Evolutionary conservation across 2,797 vertebrate genomes (phyloP), one percentile per base, ranked within the genome.

Genomic region (Anabas testudineus): DNA sequence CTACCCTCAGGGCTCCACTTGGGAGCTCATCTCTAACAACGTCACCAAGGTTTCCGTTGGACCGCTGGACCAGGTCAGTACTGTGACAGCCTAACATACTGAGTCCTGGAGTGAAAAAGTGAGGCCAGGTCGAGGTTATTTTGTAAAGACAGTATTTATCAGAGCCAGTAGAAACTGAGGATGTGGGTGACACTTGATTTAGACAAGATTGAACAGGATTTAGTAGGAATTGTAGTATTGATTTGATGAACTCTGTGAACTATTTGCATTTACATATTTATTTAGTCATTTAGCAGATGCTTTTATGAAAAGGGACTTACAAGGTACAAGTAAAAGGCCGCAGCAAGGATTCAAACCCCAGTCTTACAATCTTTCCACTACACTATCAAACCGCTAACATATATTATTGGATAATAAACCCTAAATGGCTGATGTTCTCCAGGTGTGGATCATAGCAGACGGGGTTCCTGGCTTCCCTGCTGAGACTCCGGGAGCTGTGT

Each of bases 401-500:
- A n/a, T 39, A 21, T 2, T 14, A 7, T 42, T 1, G 39, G 41
- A 30, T 19, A 15, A 34, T 22, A 13, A 36, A 55, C 6, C 18
- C 21, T 0, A 2, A 18, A 1, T 21, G 24, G 16, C 16, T 10
- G 3, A 30, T 69, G 56, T 49, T 71, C 26, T 84, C 1, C 65
- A 99, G 98, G 95, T 99, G 75, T 99, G 98, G 98, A 96, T 95
- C 73, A 93, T 98, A 2, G 97, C 98, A 48, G 95, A 97, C 56
- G 95, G 95, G 66, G 96, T 98, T 30, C 95, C 97, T 59, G 96
- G 97, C 2, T 96, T 95, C 75, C 96, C 95, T 1, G 78, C 94
- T 7, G 93, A 98, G 91, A 95, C 94, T 67, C 91, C 94, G 0
- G 97, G 98, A 14, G 96, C 95, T 0, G 92, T 99, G 37, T 97